Conservation (phyloP, 1,140 invertebrate species). For the Nasonia giraulti region DNA sequence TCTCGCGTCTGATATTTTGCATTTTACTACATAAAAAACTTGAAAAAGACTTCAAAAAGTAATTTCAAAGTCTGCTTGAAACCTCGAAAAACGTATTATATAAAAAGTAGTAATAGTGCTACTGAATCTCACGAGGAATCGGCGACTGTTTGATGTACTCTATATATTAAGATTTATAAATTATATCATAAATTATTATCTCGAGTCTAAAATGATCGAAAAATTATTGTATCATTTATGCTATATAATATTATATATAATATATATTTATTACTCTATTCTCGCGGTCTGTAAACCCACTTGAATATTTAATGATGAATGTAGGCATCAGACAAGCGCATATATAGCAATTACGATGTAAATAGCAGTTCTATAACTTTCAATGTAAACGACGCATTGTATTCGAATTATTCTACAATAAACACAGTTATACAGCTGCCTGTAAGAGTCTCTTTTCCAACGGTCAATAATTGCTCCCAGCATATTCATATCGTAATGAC, state of each 20-base stretch:
- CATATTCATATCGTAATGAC: background rate
- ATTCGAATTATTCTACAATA: conserved; percentile 49
- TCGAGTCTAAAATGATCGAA: conserved; percentile 18
- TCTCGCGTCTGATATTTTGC: too few species aligned
- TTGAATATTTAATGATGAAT: conserved; percentile 42
- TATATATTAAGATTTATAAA: conserved; percentile 12
- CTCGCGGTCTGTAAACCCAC: background rate
- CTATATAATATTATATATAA: conserved; percentile 26
- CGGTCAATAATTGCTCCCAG: background rate
- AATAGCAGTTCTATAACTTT: conserved; percentile 44
- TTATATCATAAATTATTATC: conserved; percentile 10
- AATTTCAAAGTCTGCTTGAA: background rate
- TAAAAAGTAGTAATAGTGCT: background rate
- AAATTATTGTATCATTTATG: conserved; percentile 46
- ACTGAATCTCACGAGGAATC: background rate
- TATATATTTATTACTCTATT: conserved; percentile 27
- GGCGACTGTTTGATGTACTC: conserved; percentile 10
- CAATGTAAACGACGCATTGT: conserved; percentile 52
- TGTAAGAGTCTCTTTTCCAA: conserved; percentile 19
- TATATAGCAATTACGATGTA: conserved; percentile 44
- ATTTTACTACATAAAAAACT: too few species aligned
- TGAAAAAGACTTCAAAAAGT: too few species aligned
- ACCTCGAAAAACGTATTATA: background rate
- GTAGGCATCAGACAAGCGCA: conserved; percentile 35
- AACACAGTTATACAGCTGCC: conserved; percentile 44